Conservation (phyloP, 2,888 invertebrate species). For the Mimas tiliae region DNA sequence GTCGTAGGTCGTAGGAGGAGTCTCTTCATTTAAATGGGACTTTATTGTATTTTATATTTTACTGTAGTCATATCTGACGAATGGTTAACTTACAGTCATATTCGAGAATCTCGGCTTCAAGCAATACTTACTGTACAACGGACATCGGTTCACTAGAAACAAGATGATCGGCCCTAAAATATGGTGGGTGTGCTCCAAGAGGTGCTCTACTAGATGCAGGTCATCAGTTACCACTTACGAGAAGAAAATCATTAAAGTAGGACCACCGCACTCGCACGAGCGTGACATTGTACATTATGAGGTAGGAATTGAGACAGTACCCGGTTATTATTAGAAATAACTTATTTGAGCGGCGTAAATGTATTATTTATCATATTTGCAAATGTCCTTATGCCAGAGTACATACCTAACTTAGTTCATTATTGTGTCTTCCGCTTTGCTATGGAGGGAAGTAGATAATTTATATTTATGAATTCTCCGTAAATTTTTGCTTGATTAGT, state of each 20-base stretch:
- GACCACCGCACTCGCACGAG: background rate
- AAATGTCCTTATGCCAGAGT: too few relatives aligned
- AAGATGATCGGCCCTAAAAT: background rate
- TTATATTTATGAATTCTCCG: too few relatives aligned
- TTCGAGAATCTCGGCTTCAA: constrained; percentile 1
- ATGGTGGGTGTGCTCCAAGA: constrained; percentile 42
- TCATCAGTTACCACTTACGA: constrained; percentile 37
- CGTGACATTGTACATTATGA: constrained; percentile 4
- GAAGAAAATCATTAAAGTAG: constrained; percentile 26
- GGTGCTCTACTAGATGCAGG: constrained; percentile 36
- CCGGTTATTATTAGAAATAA: background rate
- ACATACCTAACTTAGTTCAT: too few relatives aligned
- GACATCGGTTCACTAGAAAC: constrained; percentile 29
- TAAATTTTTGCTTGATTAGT: too few relatives aligned
- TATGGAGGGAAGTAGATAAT: too few relatives aligned
- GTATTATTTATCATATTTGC: too few relatives aligned
- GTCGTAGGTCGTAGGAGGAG: too few relatives aligned
- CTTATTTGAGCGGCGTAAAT: too few relatives aligned
- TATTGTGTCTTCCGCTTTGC: too few relatives aligned
- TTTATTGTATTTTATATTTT: too few relatives aligned
- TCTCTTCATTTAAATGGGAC: too few relatives aligned
- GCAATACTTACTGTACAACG: constrained; percentile 26
- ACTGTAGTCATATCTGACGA: too few relatives aligned
- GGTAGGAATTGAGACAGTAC: background rate
- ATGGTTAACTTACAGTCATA: background rate